These are phyloP conservation scores for Zootermopsis nevadensis DNA, from an alignment of 2,888 invertebrate species.

Conservation along the genomic window DNA sequence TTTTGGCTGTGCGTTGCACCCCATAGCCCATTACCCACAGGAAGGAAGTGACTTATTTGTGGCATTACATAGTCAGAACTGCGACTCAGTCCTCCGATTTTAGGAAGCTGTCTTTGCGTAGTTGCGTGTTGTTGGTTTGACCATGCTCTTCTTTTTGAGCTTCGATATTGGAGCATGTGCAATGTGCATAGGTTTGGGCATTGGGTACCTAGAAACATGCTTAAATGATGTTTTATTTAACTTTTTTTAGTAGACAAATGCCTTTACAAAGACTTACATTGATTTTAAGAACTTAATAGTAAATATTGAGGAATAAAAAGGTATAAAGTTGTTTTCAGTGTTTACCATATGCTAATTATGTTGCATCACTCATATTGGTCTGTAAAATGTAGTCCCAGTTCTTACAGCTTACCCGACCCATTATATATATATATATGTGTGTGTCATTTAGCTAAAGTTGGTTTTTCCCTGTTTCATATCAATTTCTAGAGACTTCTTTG, in stretches of 20 bases:
- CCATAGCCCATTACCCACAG: constrained; percentile 6
- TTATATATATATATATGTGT: constrained; percentile 25
- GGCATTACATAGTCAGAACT: constrained; percentile 11
- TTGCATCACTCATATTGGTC: constrained; percentile 20
- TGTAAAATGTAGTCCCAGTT: constrained; percentile 18
- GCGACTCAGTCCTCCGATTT: neutral
- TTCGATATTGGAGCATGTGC: neutral
- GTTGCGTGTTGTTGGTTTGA: constrained; percentile 17
- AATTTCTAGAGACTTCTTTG: constrained; percentile 29
- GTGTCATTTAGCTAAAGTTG: constrained; percentile 17
- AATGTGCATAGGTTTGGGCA: neutral
- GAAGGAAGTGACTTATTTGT: constrained; percentile 5
- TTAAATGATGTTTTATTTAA: constrained; percentile 8
- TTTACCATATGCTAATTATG: constrained; percentile 23
- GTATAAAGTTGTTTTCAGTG: constrained; percentile 39
- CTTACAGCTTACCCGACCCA: constrained; percentile 36
- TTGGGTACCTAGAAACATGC: constrained; percentile 18
- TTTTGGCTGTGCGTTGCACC: neutral
- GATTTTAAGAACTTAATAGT: constrained; percentile 27
- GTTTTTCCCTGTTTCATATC: constrained; percentile 27
- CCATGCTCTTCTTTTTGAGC: neutral
- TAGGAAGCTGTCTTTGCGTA: constrained; percentile 13
- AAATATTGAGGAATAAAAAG: constrained; percentile 9
- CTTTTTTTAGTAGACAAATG: constrained; percentile 37
- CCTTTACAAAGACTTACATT: constrained; percentile 36